These are phyloP conservation scores for Chloromyia formosa DNA, from an alignment of 2,888 invertebrate species.

Conservation along the genomic window DNA sequence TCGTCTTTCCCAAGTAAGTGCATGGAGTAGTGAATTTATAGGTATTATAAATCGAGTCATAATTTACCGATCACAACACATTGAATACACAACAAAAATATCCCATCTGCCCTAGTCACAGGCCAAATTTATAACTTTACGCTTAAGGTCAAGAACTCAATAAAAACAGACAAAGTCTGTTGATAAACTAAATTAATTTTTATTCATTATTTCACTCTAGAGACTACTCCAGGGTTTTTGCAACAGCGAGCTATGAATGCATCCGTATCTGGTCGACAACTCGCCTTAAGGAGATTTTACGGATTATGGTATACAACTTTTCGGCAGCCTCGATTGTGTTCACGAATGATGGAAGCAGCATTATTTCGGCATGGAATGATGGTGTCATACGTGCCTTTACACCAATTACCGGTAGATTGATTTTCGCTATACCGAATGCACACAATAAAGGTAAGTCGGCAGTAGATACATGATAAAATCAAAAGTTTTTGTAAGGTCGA, in stretches of 20 bases:
- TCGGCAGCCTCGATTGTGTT: constrained; percentile 82
- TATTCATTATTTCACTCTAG: constrained; percentile 65
- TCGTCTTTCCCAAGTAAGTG: constrained; percentile 83
- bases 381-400: constrained; percentile 84
- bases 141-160: constrained; percentile 18
- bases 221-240: constrained; percentile 84
- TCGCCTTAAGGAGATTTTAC: constrained; percentile 80
- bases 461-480: too few species aligned
- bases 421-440: constrained; percentile 86
- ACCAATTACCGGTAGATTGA: constrained; percentile 80
- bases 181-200: constrained; percentile 14
- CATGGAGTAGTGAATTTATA: neutral
- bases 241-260: constrained; percentile 84
- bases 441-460: constrained; percentile 82
- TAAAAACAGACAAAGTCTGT: neutral
- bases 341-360: constrained; percentile 79
- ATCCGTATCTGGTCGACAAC: constrained; percentile 86
- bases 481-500: too few species aligned
- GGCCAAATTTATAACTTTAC: constrained; percentile 2
- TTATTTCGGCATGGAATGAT: constrained; percentile 87
- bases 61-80: too few species aligned
- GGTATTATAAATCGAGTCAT: too few species aligned
- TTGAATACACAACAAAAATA: too few species aligned
- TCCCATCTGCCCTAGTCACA: neutral
- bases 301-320: constrained; percentile 88